Percentiles rank a stretch among this genome's conserved stretches.
Evolutionary conservation across 2,888 invertebrate genomes (phyloP).

Genomic region (Omphaloscelis lunosa): DNA sequence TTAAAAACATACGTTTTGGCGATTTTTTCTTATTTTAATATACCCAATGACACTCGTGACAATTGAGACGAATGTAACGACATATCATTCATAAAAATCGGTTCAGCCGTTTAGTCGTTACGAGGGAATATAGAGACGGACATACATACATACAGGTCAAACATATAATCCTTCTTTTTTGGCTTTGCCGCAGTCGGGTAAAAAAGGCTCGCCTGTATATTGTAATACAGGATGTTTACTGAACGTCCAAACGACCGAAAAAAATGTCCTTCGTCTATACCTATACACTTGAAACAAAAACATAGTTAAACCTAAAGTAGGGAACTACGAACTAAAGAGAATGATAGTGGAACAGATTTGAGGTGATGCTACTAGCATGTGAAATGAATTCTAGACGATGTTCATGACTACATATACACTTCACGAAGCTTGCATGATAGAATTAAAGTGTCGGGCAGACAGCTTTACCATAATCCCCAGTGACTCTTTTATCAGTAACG

Average conservation of each 20-base stretch:
- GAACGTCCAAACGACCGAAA: neutral
- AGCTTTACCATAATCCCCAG: conserved; percentile 49
- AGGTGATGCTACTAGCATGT: neutral
- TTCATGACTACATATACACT: conserved; percentile 21
- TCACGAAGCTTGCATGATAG: conserved; percentile 49
- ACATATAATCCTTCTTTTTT: no score
- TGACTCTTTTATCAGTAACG: conserved; percentile 51
- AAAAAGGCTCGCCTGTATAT: neutral
- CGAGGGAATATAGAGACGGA: no score
- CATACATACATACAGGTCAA: no score
- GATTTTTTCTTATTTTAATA: no score
- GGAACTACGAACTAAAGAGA: conserved; percentile 1
- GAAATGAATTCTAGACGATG: conserved; percentile 19
- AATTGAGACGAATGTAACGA: no score
- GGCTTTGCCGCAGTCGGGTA: no score
- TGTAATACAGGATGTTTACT: neutral
- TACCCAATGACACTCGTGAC: no score
- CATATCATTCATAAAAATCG: no score
- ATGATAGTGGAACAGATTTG: conserved; percentile 16
- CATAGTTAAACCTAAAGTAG: conserved; percentile 5
- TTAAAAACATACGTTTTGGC: no score
- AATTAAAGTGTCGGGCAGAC: conserved; percentile 45
- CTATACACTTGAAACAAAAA: conserved; percentile 7
- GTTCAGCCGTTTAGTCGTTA: no score
- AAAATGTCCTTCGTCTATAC: neutral